Base-by-base conservation (phyloP, 37 sponge, comb jelly and placozoan genomes). In the Mnemiopsis leidyi region DNA sequence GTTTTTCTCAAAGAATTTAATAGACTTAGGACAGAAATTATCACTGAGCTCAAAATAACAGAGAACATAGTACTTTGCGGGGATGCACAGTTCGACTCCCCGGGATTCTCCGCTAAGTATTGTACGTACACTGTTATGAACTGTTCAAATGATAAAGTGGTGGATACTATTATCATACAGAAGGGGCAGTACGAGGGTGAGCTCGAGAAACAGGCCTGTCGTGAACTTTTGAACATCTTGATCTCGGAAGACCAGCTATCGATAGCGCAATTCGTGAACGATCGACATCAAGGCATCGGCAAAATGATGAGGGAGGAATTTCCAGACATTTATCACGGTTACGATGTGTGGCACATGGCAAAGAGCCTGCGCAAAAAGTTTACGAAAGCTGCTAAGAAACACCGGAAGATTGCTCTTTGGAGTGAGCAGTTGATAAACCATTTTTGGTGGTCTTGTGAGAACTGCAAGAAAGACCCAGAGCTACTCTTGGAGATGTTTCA, bases 11-110 rank as follows among this genome's bases (percentile, higher is more conserved):
- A 20, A 69, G 29, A 28, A 25, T 69, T 69, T 25, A 25, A 2
- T 3, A 25, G 21, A 21, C 9, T 28, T 2, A 69, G 29, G n/a
- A 28, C 73, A 3, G 28, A 28, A 21, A 69, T 69, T 3, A 69
- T 69, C 9, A n/a, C 73, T 25, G 29, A 25, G 29, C 73, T 69
- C 1, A 69, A 20, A 20, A 25, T 25, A 20, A 21, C 29, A 25
- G n/a, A 25, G 3, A 69, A 69, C 29, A 16, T 69, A 3, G 21
- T 25, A 28, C 73, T 69, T 5, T 28, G 73, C 29, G 73, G 73
- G 21, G 73, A 69, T 69, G 73, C 73, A 28, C 73, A 69, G 73
- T 69, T 69, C 21, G 73, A 69, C n/a, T 69, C 73, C 2, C 73
- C 73, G 7, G 73, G 73, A 3, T 69, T 69, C 21, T 69, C 73